A percentile compares a stretch with the other conserved stretches of the same genome.
phyloP scores from a whole-genome alignment of 2,888 invertebrate genomes.

The Mesochorus sp. region DNA sequence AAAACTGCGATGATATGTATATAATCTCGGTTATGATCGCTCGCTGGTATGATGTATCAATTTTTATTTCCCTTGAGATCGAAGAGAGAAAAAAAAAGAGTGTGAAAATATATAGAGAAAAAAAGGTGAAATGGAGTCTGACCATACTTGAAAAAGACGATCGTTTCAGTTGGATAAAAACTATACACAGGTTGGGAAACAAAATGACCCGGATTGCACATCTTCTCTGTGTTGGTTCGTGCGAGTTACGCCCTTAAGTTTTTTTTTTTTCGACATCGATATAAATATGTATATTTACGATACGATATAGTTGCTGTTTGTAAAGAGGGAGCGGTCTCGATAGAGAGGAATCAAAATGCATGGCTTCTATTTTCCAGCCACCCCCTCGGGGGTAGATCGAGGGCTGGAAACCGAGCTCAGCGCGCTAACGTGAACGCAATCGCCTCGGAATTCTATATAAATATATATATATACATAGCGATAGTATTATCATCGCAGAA shows the following conservation, averaged over 20 bases:
- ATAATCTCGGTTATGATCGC: conserved; percentile 36
- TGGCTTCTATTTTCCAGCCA: conserved; percentile 52
- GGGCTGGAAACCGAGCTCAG: conserved; percentile 18
- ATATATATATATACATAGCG: conserved; percentile 1
- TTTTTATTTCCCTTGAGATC: conserved; percentile 51
- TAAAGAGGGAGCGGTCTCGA: neutral
- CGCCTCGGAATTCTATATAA: conserved; percentile 6
- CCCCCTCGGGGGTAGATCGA: conserved; percentile 30
- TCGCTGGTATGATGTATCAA: conserved; percentile 31
- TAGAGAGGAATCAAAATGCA: conserved; percentile 53
- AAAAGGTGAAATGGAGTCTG: neutral
- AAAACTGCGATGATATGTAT: conserved; percentile 38
- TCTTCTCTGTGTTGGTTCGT: neutral
- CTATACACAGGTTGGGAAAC: neutral
- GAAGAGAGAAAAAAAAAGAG: neutral
- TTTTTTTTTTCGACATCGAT: neutral
- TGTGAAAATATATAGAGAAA: neutral
- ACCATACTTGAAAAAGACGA: conserved; percentile 30
- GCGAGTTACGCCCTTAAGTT: neutral
- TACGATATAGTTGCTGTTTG: neutral
- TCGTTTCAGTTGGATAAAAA: conserved; percentile 4
- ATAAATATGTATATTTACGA: neutral
- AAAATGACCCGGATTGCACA: neutral
- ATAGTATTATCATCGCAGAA: conserved; percentile 44
- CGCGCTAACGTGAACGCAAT: conserved; percentile 33